Conservation (phyloP, 1,140 invertebrate genomes). For the Habropoda laboriosa region DNA sequence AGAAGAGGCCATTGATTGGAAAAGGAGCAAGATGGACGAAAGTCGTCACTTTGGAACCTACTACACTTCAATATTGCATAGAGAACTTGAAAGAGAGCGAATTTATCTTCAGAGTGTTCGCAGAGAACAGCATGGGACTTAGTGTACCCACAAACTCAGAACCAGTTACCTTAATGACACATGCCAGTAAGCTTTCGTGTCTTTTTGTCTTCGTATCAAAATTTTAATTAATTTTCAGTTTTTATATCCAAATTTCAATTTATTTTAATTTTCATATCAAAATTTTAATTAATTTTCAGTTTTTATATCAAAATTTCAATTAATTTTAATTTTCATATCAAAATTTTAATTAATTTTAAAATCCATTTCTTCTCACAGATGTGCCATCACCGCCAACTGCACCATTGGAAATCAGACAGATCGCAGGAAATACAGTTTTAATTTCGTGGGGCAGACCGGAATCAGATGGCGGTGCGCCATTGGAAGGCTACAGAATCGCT, state of each 20-base stretch:
- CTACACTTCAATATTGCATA: constrained; percentile 88
- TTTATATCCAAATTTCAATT: constrained; percentile 18
- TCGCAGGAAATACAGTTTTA: constrained; percentile 91
- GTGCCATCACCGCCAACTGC: constrained; percentile 94
- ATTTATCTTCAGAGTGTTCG: constrained; percentile 94
- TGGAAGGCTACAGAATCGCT: constrained; percentile 95
- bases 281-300: background rate
- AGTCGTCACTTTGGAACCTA: constrained; percentile 91
- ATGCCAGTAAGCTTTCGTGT: constrained; percentile 95
- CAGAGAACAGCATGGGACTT: constrained; percentile 94
- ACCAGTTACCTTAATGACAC: constrained; percentile 92
- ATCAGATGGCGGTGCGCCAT: constrained; percentile 94
- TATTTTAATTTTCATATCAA: background rate
- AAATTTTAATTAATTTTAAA: background rate
- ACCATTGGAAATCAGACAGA: constrained; percentile 91
- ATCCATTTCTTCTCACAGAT: constrained; percentile 82
- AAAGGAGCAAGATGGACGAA: constrained; percentile 90
- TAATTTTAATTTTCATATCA: background rate
- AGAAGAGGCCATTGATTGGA: constrained; percentile 89
- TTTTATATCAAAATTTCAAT: background rate
- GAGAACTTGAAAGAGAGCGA: constrained; percentile 95
- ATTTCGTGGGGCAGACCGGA: constrained; percentile 97
- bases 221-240: background rate
- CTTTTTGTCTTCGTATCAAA: background rate
- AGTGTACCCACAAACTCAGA: constrained; percentile 91